Conservation (phyloP, 2,888 invertebrate genomes). For the Exephanes ischioxanthus region DNA sequence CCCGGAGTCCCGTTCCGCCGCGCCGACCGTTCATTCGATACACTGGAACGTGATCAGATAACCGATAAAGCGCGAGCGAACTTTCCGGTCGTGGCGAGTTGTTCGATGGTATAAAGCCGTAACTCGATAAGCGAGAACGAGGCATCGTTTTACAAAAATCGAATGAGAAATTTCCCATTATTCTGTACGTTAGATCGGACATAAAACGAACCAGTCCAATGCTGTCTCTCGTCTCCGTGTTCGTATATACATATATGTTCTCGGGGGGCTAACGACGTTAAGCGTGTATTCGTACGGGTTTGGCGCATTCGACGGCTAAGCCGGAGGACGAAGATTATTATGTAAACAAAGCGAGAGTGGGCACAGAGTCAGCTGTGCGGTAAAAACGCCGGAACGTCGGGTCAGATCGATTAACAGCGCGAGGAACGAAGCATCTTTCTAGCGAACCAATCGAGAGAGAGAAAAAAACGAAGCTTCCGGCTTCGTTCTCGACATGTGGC, state of each 20-base stretch:
- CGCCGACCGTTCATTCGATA: conserved; percentile 52
- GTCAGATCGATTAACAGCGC: conserved; percentile 29
- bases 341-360: conserved; percentile 39
- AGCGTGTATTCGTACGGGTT: neutral
- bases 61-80: conserved; percentile 14
- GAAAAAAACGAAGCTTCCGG: neutral
- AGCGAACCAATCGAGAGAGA: neutral
- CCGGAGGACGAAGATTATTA: conserved; percentile 5
- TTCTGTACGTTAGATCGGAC: neutral
- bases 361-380: conserved; percentile 35
- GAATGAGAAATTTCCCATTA: neutral
- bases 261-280: neutral
- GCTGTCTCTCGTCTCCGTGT: neutral
- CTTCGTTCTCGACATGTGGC: neutral
- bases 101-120: neutral
- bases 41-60: conserved; percentile 38
- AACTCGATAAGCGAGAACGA: conserved; percentile 7
- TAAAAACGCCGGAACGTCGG: conserved; percentile 10
- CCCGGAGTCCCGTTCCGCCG: conserved; percentile 12
- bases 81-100: neutral
- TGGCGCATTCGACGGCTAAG: neutral
- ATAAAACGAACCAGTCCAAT: neutral
- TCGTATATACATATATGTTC: neutral
- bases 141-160: neutral
- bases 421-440: neutral